Conservation (phyloP, 2,888 invertebrate species). For the Lasioglossum figueresi region DNA sequence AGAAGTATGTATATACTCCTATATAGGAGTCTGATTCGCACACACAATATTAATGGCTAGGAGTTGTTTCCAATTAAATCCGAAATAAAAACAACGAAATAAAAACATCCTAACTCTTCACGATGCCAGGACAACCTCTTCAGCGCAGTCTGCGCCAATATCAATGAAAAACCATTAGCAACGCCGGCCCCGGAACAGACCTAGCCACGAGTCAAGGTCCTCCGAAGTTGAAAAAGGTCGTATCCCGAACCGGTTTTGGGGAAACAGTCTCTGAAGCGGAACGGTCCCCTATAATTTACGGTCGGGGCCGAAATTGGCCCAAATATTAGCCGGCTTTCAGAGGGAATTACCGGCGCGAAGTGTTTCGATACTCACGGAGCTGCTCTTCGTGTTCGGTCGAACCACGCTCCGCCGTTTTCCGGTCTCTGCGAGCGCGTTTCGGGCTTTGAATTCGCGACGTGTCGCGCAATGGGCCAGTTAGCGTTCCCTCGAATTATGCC, state of each 20-base stretch:
- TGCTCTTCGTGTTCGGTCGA: not conserved
- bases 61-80: not conserved
- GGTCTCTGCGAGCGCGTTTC: not conserved
- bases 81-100: not conserved
- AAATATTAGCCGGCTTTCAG: constrained; percentile 22
- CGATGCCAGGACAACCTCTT: not conserved
- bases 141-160: not conserved
- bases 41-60: no score
- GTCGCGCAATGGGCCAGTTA: constrained; percentile 57
- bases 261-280: constrained; percentile 49
- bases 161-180: not conserved
- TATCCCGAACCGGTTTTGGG: constrained; percentile 61
- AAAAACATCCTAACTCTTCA: not conserved
- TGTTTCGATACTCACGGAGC: not conserved
- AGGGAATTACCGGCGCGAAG: not conserved
- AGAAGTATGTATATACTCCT: no score
- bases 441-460: constrained; percentile 33
- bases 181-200: not conserved
- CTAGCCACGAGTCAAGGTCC: not conserved
- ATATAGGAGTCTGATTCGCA: no score
- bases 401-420: constrained; percentile 3
- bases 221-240: constrained; percentile 47
- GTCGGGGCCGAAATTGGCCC: constrained; percentile 50
- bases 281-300: constrained; percentile 49
- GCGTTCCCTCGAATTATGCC: constrained; percentile 48